Percentiles rank a stretch among this genome's conserved stretches.
These are phyloP conservation scores for Rhegmatorhina hoffmannsi DNA, from an alignment of 2,113 vertebrate species.

Conservation along the genomic window DNA sequence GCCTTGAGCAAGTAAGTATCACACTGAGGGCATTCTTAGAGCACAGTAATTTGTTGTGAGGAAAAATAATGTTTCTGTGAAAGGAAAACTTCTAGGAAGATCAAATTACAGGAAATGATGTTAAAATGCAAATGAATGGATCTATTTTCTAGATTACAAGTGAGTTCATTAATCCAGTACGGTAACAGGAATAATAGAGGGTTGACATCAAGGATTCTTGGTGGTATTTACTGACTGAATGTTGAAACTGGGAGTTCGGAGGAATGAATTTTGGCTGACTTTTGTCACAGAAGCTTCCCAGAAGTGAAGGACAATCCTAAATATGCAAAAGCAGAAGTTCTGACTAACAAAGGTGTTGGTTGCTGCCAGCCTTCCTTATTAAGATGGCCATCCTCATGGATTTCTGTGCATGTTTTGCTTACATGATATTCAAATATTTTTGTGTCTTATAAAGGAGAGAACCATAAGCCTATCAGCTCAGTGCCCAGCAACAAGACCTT, in stretches of 20 bases:
- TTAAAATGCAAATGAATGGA: background rate
- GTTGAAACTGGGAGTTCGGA: background rate
- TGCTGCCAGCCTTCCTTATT: background rate
- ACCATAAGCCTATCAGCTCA: background rate
- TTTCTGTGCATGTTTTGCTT: background rate
- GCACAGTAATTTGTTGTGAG: background rate
- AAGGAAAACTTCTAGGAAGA: background rate
- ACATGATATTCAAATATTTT: background rate
- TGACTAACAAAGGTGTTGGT: background rate
- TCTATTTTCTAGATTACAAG: background rate
- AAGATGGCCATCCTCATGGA: background rate
- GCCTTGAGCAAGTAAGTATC: background rate
- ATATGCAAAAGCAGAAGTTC: background rate
- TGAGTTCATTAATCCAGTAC: background rate
- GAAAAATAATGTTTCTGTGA: background rate
- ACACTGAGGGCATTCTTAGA: background rate
- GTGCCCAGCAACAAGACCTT: conserved; percentile 59
- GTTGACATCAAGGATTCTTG: background rate
- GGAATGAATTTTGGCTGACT: background rate
- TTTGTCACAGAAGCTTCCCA: background rate
- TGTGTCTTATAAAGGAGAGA: background rate
- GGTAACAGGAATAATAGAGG: background rate
- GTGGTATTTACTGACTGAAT: background rate
- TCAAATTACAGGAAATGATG: background rate
- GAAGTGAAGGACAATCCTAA: background rate